phyloP scores from a whole-genome alignment of 2,797 vertebrate genomes.

The Girardinus metallicus region DNA sequence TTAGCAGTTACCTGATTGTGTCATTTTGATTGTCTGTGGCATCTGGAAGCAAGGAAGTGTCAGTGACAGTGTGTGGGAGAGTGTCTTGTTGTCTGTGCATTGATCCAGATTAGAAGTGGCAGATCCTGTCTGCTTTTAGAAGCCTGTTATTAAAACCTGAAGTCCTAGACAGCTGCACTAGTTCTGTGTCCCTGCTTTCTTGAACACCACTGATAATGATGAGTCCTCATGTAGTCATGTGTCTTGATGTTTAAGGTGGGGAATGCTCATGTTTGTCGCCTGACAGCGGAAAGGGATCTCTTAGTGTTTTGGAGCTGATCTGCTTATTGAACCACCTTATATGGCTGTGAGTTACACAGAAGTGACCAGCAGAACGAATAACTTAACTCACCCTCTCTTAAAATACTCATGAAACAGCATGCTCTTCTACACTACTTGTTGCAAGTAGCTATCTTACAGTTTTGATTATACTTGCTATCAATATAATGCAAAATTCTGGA shows the following conservation, averaged over 20 bases:
- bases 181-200: constrained; percentile 14
- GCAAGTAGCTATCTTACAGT: background rate
- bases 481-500: background rate
- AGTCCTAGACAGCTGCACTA: constrained; percentile 27
- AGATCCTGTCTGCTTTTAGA: constrained; percentile 40
- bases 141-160: constrained; percentile 61
- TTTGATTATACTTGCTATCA: background rate
- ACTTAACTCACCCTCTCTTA: constrained; percentile 2
- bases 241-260: background rate
- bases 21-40: constrained; percentile 39
- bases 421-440: background rate
- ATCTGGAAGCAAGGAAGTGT: constrained; percentile 28
- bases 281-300: constrained; percentile 9
- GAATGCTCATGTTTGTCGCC: constrained; percentile 3
- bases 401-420: constrained; percentile 17
- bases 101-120: constrained; percentile 58
- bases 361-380: constrained; percentile 17
- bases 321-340: constrained; percentile 48
- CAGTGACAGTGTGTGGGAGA: constrained; percentile 47
- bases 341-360: constrained; percentile 21
- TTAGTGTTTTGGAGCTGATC: constrained; percentile 42
- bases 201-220: constrained; percentile 2
- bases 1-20: constrained; percentile 43
- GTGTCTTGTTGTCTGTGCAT: constrained; percentile 31
- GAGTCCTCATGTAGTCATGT: background rate